Base-by-base conservation (phyloP, 2,888 invertebrate genomes). In the Coenonympha glycerion region DNA sequence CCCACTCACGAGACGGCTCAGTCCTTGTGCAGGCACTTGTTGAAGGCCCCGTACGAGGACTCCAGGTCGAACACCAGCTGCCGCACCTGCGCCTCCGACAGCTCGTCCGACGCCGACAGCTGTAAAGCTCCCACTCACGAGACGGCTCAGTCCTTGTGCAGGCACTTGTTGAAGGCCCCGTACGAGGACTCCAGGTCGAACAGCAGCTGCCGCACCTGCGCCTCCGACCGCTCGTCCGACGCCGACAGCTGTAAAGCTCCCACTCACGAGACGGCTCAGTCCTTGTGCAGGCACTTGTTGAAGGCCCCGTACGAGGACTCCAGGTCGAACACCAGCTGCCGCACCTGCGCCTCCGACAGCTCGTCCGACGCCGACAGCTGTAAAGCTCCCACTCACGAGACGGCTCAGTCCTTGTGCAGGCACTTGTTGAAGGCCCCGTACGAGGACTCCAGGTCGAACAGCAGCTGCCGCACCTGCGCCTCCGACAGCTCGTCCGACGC, bases 361-460 rank as follows among this genome's bases (percentile, higher is more conserved):
- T 99, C 98, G 76, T 99, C 99, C 0, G 97, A 95, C 0, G 98
- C 99, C 9, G 95, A 94, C 99, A 99, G n/a, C n/a, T n/a, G n/a
- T n/a, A n/a, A n/a, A n/a, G n/a, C n/a, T n/a, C n/a, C n/a, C n/a
- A n/a, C n/a, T n/a, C n/a, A n/a, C n/a, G n/a, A n/a, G n/a, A n/a
- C n/a, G n/a, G n/a, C 48, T 77, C 70, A 83, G 62, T 83, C 80
- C 76, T 91, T 92, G 68, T 99, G 98, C 49, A 99, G 89, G 52
- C 97, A 88, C 81, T 96, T 95, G 77, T 96, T 98, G 86, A 99
- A 99, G 41, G 95, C 95, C 60, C 95, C 95, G 76, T 98, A 99
- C 0, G 98, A 93, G n/a, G 95, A 92, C 81, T 99, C 99, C 64
- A 99, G 88, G 85, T 99, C 99, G 80, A 99, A 99, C 47, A 98